Base-by-base conservation (phyloP, 2,113 vertebrate species). In the Haplochromis burtoni region DNA sequence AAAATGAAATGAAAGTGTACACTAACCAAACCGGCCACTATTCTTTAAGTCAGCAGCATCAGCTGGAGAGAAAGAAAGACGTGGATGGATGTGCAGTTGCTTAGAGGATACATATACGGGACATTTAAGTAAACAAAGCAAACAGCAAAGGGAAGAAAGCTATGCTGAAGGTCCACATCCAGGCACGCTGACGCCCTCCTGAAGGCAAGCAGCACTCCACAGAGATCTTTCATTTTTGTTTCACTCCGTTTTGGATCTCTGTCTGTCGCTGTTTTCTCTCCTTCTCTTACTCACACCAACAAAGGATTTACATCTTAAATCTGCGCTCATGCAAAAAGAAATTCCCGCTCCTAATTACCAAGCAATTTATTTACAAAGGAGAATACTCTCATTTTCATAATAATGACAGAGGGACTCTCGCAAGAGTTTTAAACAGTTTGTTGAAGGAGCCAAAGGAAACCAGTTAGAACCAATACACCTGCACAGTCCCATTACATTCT, bases 381-480 rank as follows among this genome's bases (percentile, higher is more conserved):
- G 87, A 91, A 91, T 84, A 66, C 31, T 38, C 4, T 51, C 19
- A 93, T 93, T 93, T 93, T 54, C 92, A 94, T 94, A 89, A 91
- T 92, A 91, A 93, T 93, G 87, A 90, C 80, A 86, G 73, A 78
- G 55, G 14, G 19, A 45, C 83, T 90, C 90, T 93, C 80, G 1
- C 63, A 57, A 63, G 82, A 82, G 8, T 59, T 33, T 82, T 79
- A 86, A 84, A 19, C 42, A 61, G 55, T 59, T 57, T 59, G 51
- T 33, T 2, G 16, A 51, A 47, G 51, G 84, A 14, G n/a, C 11
- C n/a, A 11, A 47, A 26, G n/a, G 5, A 49, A 54, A 71, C 33
- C 57, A 24, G 73, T 79, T 59, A 66, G 26, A 51, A 59, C 14
- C 49, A 35, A 13, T 8, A 38, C 31, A 63, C 59, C 17, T 35